Evolutionary conservation across 1,140 invertebrate genomes (phyloP).

Genomic region (Cylas formicarius): DNA sequence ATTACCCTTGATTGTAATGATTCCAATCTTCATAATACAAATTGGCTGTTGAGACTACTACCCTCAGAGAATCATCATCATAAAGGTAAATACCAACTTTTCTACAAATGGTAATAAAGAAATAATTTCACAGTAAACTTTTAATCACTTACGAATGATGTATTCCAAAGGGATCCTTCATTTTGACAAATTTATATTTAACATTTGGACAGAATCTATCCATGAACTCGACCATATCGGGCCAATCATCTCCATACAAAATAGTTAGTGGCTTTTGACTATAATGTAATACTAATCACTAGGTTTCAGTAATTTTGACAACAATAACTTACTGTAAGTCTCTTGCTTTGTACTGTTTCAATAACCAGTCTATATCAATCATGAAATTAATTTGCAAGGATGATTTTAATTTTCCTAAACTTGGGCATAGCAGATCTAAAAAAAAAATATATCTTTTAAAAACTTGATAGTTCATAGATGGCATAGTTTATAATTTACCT

Average conservation of each 20-base stretch:
- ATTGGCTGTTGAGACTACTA: constrained; percentile 90
- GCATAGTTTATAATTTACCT: constrained; percentile 41
- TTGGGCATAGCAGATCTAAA: constrained; percentile 66
- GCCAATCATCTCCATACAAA: constrained; percentile 69
- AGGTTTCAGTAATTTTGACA: not conserved
- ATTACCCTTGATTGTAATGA: constrained; percentile 85
- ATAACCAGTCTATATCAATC: constrained; percentile 80
- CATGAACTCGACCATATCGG: constrained; percentile 50
- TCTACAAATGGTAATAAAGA: constrained; percentile 41
- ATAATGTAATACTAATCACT: constrained; percentile 23
- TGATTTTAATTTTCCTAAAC: constrained; percentile 62
- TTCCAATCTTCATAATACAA: constrained; percentile 86
- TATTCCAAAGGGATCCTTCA: constrained; percentile 73
- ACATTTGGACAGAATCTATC: constrained; percentile 48
- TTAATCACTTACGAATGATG: constrained; percentile 72
- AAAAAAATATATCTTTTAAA: constrained; percentile 19
- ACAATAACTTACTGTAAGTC: constrained; percentile 32
- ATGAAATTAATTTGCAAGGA: constrained; percentile 88
- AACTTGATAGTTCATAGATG: constrained; percentile 1
- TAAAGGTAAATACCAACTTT: constrained; percentile 88
- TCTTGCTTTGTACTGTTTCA: constrained; percentile 71
- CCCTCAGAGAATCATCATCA: constrained; percentile 69
- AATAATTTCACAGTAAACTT: not conserved
- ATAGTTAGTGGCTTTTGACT: constrained; percentile 67
- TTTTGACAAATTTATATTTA: constrained; percentile 59